Base-by-base conservation (phyloP, 2,797 vertebrate genomes). In the Hemibagrus guttatus region DNA sequence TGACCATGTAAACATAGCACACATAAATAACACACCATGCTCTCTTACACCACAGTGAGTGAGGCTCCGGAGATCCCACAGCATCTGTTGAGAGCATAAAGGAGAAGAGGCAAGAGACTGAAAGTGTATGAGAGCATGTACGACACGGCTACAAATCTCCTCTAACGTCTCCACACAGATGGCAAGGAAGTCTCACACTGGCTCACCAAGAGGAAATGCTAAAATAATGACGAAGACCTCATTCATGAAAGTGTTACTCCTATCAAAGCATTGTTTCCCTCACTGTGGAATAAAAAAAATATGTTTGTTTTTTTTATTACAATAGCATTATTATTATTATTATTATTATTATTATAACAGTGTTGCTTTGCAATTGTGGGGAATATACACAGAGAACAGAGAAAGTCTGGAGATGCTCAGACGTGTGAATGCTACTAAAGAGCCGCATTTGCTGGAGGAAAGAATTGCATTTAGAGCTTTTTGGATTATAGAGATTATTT, bases 1-100 rank as follows among this genome's bases (percentile, higher is more conserved):
- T 58, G 56, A 75, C 42, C 49, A 69, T 58, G 23, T 46, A 84
- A 75, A 78, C 49, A 76, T 56, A 21, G 80, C 87, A 89, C 92
- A 91, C 89, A 86, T 89, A 92, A 90, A 84, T 83, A 84, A 84
- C 69, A 75, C 31, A 59, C 81, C 28, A 35, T 35, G 63, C 42
- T 83, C 63, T 68, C 28, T 35, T 83, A 83, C 46, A 83, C 21
- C 5, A 54, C 14, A 75, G 71, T 49, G 71, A 31, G 16, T 28
- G 83, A 63, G 31, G 39, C 83, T 31, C 58, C 75, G 71, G 71
- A 84, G 83, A 84, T 75, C 71, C 58, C 91, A 91, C 46, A 87
- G 35, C 85, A 87, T 82, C 82, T 66, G 74, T 19, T 46, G 64
- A 61, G 69, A 71, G 63, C 81, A 84, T 84, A 84, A 58, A 54